Conservation (phyloP, 2,888 invertebrate genomes). For the Oscheius sp. region DNA sequence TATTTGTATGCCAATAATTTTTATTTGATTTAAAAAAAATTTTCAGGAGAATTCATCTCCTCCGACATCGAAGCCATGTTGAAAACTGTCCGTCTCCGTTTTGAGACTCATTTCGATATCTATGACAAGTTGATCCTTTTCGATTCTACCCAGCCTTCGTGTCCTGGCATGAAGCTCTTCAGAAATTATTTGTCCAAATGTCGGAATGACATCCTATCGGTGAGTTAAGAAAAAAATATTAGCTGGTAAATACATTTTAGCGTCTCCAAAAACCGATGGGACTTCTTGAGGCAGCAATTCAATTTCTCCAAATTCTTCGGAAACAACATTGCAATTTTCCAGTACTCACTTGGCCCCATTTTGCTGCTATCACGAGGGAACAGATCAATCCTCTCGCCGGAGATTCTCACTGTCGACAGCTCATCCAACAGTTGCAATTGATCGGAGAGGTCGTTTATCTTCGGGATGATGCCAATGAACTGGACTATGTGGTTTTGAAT, state of each 20-base stretch:
- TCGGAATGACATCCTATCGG: conserved; percentile 74
- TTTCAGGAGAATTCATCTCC: conserved; percentile 76
- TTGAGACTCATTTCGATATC: conserved; percentile 76
- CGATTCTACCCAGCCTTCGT: conserved; percentile 77
- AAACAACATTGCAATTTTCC: conserved; percentile 76
- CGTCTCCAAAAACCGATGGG: conserved; percentile 75
- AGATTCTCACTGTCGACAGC: conserved; percentile 77
- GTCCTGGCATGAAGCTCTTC: conserved; percentile 76
- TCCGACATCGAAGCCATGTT: conserved; percentile 75
- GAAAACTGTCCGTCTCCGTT: conserved; percentile 71
- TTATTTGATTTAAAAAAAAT: not conserved
- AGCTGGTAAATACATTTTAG: conserved; percentile 63
- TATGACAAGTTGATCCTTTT: conserved; percentile 76
- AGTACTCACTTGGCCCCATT: conserved; percentile 76
- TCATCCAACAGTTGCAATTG: conserved; percentile 77
- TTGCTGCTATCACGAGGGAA: conserved; percentile 71
- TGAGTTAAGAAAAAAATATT: conserved; percentile 2
- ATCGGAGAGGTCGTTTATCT: conserved; percentile 79
- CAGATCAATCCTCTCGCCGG: conserved; percentile 79
- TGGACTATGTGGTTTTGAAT: conserved; percentile 78
- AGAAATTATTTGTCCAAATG: conserved; percentile 75
- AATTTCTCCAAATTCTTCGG: conserved; percentile 73
- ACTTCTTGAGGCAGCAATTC: conserved; percentile 76
- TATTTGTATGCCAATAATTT: not conserved
- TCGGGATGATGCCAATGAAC: conserved; percentile 74